Conservation (phyloP, 2,888 invertebrate genomes). For the Lagria hirta region DNA sequence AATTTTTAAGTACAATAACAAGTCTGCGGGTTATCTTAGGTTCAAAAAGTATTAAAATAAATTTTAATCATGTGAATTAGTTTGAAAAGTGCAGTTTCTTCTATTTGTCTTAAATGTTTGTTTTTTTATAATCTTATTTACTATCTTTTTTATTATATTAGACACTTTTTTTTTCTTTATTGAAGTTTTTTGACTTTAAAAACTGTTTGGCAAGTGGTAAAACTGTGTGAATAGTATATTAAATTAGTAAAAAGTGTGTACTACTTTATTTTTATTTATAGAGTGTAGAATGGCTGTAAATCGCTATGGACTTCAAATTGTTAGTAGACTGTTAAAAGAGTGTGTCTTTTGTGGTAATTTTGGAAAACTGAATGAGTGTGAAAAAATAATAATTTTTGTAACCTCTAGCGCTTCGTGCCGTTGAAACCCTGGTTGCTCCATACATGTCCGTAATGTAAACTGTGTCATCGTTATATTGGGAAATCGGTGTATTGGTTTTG, state of each 20-base stretch:
- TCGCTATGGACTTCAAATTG: not conserved
- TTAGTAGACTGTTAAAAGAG: not conserved
- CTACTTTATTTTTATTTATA: not conserved
- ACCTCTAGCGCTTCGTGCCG: constrained; percentile 36
- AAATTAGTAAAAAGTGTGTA: not conserved
- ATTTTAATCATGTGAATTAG: too few relatives aligned
- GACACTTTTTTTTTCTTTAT: too few relatives aligned
- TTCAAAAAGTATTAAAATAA: too few relatives aligned
- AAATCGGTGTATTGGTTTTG: not conserved
- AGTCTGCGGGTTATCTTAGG: too few relatives aligned
- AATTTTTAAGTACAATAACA: too few relatives aligned
- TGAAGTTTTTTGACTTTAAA: too few relatives aligned
- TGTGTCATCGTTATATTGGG: constrained; percentile 29
- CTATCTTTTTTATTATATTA: too few relatives aligned
- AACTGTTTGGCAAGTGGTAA: too few relatives aligned
- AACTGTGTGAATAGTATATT: too few relatives aligned
- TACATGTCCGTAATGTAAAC: constrained; percentile 51
- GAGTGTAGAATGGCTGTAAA: not conserved
- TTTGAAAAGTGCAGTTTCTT: too few relatives aligned
- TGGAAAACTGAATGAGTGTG: not conserved
- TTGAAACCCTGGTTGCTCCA: constrained; percentile 44
- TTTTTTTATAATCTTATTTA: too few relatives aligned
- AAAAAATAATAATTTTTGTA: constrained; percentile 1
- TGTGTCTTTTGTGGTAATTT: not conserved
- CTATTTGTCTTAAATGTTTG: too few relatives aligned